A percentile compares a stretch with the other conserved stretches of the same genome.
Evolutionary conservation across 1,140 invertebrate species (phyloP).

Genomic region (Aphis craccivora): DNA sequence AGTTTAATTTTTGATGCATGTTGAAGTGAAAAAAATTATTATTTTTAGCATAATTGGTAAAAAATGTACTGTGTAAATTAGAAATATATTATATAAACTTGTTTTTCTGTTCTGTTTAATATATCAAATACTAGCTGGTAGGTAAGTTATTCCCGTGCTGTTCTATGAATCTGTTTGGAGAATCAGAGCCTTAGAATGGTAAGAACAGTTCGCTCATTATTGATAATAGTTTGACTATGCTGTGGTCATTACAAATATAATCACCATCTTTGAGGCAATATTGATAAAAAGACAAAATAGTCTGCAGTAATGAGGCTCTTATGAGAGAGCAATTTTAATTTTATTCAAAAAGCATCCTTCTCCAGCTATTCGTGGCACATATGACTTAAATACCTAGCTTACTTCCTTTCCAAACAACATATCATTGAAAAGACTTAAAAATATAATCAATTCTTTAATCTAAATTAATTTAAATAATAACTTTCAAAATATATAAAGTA

Average conservation of each 20-base stretch:
- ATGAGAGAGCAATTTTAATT: not conserved
- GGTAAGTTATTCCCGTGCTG: no score
- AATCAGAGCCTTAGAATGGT: no score
- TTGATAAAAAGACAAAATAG: no score
- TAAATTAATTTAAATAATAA: not conserved
- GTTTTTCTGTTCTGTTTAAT: no score
- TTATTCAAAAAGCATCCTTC: not conserved
- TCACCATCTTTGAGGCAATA: no score
- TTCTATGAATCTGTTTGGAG: no score
- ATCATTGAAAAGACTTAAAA: not conserved
- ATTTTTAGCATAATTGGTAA: not conserved
- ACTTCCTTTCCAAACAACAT: not conserved
- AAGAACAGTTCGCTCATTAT: no score
- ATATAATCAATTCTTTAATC: not conserved
- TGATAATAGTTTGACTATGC: no score
- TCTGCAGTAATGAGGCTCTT: not conserved
- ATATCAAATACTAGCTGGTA: no score
- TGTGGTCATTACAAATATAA: no score
- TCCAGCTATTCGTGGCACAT: not conserved
- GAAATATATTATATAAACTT: no score
- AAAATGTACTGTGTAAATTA: not conserved
- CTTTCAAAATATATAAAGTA: no score
- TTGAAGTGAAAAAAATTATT: not conserved
- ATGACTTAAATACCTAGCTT: not conserved
- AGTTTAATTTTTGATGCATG: not conserved